Base-by-base conservation (phyloP, 2,888 invertebrate species). In the Hydropsyche betteni region DNA sequence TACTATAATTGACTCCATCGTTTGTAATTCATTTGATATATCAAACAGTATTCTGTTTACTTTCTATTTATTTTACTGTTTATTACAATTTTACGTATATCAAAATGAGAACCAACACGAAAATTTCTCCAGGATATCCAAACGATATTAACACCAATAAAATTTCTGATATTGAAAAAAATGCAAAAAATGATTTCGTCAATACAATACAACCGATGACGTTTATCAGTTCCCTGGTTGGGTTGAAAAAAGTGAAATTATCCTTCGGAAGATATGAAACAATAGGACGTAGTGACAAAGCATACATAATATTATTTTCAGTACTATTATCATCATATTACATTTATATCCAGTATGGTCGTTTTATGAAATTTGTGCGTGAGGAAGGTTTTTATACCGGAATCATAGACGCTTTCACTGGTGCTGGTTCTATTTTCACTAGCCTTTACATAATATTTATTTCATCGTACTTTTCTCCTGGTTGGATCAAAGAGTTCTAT, bases 221-320 rank as follows among this genome's bases (percentile, higher is more conserved):
- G 0, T 33, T 10, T 5, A 44, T 14, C 7, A 44, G n/a, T 33
- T 55, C n/a, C 4, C 16, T 71, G 7, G 8, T 71, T 24, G 71
- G 71, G 1, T 36, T 71, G 14, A 71, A 55, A 16, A 71, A 71
- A 71, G 71, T 71, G 7, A 71, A 55, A 34, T 16, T 14, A 5
- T 5, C 16, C 4, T 14, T 34, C 8, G 71, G 53, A 10, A 53
- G 55, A 36, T 33, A 52, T 16, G 34, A 36, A 10, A 14, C 14
- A n/a, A 36, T 71, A 2, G 55, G 71, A 71, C 33, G 5, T 2
- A 10, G 5, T 2, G 55, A 71, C 5, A 71, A 55, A 14, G 12
- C 16, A 16, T 71, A 71, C 33, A 55, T 53, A 12, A 33, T 33
- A n/a, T 12, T 55, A 24, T 24, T 71, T 71, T 55, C 44, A 52